Percentiles rank a stretch among this genome's conserved stretches.
Conservation (phyloP, 2,888 invertebrate genomes). For the Lepidochitona cinerea region DNA sequence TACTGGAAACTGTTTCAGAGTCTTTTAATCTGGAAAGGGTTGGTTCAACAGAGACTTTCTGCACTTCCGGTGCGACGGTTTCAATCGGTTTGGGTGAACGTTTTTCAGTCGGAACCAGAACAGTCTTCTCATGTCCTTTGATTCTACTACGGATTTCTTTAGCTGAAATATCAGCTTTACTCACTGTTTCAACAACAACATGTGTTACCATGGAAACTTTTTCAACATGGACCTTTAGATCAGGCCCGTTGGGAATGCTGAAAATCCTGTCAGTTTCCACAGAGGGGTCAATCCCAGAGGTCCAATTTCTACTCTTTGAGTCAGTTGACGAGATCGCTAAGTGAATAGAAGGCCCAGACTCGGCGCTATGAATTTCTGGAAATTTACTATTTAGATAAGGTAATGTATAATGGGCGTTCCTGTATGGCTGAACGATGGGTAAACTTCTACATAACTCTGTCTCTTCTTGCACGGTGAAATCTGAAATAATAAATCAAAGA, state of each 20-base stretch:
- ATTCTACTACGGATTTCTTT: constrained; percentile 84
- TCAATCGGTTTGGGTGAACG: neutral
- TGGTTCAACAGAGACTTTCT: neutral
- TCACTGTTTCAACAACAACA: constrained; percentile 73
- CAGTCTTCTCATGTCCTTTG: constrained; percentile 47
- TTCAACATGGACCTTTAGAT: constrained; percentile 71
- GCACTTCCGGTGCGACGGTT: neutral
- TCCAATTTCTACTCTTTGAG: constrained; percentile 49
- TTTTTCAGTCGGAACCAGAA: neutral
- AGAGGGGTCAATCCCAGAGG: constrained; percentile 58
- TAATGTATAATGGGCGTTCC: constrained; percentile 80
- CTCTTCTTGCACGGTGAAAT: constrained; percentile 61
- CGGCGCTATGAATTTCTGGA: constrained; percentile 73
- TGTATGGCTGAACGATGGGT: constrained; percentile 73
- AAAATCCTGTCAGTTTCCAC: constrained; percentile 68
- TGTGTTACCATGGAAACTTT: constrained; percentile 67
- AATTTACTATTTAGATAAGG: constrained; percentile 78
- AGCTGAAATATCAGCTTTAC: constrained; percentile 83
- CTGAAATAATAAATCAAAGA: constrained; percentile 19
- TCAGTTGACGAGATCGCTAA: constrained; percentile 10
- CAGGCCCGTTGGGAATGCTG: constrained; percentile 67
- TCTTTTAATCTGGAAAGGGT: neutral
- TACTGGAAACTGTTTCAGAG: too few species aligned
- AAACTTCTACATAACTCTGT: constrained; percentile 51
- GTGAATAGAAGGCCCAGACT: constrained; percentile 26